These are phyloP conservation scores for Xenopus laevis DNA, from an alignment of 2,113 vertebrate genomes.

Conservation along the genomic window DNA sequence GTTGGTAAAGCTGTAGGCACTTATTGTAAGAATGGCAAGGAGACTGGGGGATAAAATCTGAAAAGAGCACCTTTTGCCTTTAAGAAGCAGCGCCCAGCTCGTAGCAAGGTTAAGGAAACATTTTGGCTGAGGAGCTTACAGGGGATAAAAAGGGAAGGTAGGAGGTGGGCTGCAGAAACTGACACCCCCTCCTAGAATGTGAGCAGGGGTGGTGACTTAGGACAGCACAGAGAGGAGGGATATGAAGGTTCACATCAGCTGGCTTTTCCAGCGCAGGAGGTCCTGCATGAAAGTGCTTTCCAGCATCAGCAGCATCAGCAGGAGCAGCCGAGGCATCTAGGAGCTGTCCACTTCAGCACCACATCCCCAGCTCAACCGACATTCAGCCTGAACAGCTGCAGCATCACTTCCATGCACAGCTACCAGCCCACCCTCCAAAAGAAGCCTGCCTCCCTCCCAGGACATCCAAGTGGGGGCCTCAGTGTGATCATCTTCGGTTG, in stretches of 20 bases:
- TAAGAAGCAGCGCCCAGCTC: constrained; percentile 47
- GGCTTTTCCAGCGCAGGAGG: constrained; percentile 35
- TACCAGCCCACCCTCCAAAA: constrained; percentile 58
- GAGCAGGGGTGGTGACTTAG: constrained; percentile 50
- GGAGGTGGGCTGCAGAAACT: constrained; percentile 44
- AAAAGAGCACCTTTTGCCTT: neutral
- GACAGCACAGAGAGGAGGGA: constrained; percentile 41
- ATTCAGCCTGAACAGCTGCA: constrained; percentile 8
- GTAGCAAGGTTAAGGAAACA: constrained; percentile 2
- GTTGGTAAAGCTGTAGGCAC: constrained; percentile 54
- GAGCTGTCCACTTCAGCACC: constrained; percentile 78
- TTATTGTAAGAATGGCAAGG: constrained; percentile 49
- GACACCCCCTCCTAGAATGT: constrained; percentile 49
- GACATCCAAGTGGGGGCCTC: constrained; percentile 40
- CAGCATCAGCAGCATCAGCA: constrained; percentile 40
- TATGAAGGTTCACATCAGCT: constrained; percentile 33
- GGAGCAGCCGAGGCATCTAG: constrained; percentile 41
- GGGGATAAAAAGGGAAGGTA: constrained; percentile 37
- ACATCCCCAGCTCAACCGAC: constrained; percentile 24
- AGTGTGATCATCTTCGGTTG: constrained; percentile 26
- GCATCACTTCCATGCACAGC: constrained; percentile 50
- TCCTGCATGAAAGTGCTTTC: constrained; percentile 35
- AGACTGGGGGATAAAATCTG: constrained; percentile 26
- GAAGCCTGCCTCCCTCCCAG: constrained; percentile 48
- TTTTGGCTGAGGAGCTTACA: constrained; percentile 6